Evolutionary conservation across 2,113 vertebrate species (phyloP).

Genomic region (Carlito syrichta): DNA sequence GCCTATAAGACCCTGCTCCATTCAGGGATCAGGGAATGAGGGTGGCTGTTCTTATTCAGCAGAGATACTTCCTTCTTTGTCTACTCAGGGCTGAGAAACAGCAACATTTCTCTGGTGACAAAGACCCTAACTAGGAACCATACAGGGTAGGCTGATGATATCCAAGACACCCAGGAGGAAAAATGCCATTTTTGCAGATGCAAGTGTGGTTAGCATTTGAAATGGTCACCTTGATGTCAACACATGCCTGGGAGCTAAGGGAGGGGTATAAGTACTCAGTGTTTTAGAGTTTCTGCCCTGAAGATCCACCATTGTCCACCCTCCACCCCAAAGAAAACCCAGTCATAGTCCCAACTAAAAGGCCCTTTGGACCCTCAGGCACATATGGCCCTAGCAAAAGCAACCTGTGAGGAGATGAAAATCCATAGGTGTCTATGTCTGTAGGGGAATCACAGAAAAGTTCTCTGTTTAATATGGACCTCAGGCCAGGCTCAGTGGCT

Average conservation of each 20-base stretch:
- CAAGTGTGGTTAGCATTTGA: neutral
- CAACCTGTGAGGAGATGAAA: neutral
- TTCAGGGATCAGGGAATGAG: too few relatives aligned
- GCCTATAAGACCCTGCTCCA: too few relatives aligned
- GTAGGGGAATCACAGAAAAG: neutral
- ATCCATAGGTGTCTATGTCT: neutral
- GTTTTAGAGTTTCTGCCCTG: neutral
- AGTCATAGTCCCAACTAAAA: too few relatives aligned
- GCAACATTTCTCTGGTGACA: neutral
- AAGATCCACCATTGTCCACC: too few relatives aligned
- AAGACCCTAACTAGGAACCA: neutral
- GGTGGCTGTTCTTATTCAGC: too few relatives aligned
- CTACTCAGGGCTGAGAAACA: neutral
- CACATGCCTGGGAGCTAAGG: too few relatives aligned
- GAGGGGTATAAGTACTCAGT: neutral
- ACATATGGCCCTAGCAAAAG: neutral
- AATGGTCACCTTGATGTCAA: neutral
- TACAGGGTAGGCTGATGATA: too few relatives aligned
- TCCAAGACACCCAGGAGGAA: too few relatives aligned
- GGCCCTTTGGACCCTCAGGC: too few relatives aligned
- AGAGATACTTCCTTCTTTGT: too few relatives aligned
- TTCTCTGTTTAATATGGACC: neutral
- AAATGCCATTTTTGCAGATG: too few relatives aligned
- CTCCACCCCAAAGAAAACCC: too few relatives aligned
- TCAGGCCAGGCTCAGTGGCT: neutral